These are phyloP conservation scores for Orbicella faveolata DNA, from an alignment of 64 coral and sea anemone species.

Conservation along the genomic window DNA sequence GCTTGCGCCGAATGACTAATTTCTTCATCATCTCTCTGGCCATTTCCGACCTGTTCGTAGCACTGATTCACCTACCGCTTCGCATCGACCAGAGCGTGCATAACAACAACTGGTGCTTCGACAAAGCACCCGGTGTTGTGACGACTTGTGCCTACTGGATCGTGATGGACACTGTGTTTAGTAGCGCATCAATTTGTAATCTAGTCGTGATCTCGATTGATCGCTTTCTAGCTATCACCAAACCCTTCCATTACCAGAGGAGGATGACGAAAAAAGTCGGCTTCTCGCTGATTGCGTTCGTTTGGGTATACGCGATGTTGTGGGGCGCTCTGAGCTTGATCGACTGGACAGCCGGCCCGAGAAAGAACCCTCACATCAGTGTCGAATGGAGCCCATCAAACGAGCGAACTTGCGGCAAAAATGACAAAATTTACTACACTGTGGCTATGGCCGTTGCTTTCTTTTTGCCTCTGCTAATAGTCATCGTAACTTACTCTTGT, in stretches of 20 bases:
- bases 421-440: slow-evolving; percentile 70
- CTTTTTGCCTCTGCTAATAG: slow-evolving; percentile 67
- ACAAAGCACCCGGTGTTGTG: not conserved
- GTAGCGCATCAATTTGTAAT: slow-evolving; percentile 69
- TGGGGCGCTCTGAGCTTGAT: slow-evolving; percentile 73
- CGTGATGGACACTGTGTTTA: slow-evolving; percentile 56
- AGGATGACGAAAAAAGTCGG: slow-evolving; percentile 76
- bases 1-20: slow-evolving; percentile 81
- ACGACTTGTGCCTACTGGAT: slow-evolving; percentile 72
- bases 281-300: slow-evolving; percentile 46
- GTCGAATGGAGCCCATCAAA: not conserved
- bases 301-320: slow-evolving; percentile 69
- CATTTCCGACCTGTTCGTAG: slow-evolving; percentile 67
- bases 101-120: slow-evolving; percentile 71
- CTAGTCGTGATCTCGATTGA: slow-evolving; percentile 85
- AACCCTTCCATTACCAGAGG: slow-evolving; percentile 78
- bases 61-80: slow-evolving; percentile 67
- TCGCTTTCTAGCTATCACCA: slow-evolving; percentile 81
- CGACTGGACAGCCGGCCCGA: slow-evolving; percentile 44
- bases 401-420: slow-evolving; percentile 46
- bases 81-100: slow-evolving; percentile 68
- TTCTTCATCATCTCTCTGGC: slow-evolving; percentile 83
- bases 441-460: slow-evolving; percentile 40
- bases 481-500: slow-evolving; percentile 70
- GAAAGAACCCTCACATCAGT: not conserved